These are phyloP conservation scores for Acanthiza pusilla DNA, from an alignment of 2,797 vertebrate species.

Conservation along the genomic window DNA sequence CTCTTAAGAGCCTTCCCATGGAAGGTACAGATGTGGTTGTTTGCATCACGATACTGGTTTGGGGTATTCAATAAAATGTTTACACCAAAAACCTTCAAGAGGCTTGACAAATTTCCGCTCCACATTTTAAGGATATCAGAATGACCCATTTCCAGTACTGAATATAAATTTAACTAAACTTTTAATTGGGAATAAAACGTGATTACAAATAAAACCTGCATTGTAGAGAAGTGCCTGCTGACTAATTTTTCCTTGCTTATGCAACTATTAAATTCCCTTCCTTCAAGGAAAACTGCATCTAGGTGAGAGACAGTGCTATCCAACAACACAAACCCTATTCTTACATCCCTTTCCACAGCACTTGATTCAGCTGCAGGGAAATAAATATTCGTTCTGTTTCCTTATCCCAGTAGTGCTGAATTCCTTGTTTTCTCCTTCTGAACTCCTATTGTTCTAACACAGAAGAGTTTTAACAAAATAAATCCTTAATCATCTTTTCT, in stretches of 20 bases:
- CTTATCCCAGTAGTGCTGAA: neutral
- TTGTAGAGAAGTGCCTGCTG: neutral
- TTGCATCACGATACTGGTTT: neutral
- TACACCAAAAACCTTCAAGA: neutral
- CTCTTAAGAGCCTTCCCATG: neutral
- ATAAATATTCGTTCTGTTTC: neutral
- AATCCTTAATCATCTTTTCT: slow-evolving; percentile 11
- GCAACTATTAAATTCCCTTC: neutral
- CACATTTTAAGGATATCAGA: neutral
- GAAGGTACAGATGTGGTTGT: neutral
- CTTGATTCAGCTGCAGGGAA: neutral
- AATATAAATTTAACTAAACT: neutral
- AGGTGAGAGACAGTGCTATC: neutral
- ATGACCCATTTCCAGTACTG: neutral
- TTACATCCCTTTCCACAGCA: neutral
- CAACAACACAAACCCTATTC: neutral
- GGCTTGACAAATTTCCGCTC: neutral
- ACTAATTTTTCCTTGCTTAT: neutral
- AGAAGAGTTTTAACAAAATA: slow-evolving; percentile 1
- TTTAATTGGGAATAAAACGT: neutral
- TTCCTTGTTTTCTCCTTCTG: neutral
- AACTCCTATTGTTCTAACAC: neutral
- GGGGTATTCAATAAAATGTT: neutral
- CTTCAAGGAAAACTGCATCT: neutral
- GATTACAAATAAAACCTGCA: neutral